Conservation (phyloP, 1,140 invertebrate species). For the Gryon sp. region DNA sequence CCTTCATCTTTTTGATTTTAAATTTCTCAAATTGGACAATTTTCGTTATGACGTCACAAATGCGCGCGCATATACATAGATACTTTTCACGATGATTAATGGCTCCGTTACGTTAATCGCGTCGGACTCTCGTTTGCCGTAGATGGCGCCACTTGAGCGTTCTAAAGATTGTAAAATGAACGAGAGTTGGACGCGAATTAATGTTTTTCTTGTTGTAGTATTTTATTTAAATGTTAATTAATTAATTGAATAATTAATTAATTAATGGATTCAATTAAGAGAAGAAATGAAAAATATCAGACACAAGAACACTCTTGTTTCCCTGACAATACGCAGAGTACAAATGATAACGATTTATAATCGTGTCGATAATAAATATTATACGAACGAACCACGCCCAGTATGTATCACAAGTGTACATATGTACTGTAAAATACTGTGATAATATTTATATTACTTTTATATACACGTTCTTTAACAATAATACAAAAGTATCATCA, state of each 20-base stretch:
- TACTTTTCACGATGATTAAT: too few relatives aligned
- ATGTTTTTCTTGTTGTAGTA: too few relatives aligned
- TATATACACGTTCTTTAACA: slow-evolving; percentile 69
- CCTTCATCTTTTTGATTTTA: background rate
- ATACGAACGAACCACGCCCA: slow-evolving; percentile 62
- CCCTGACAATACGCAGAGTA: slow-evolving; percentile 68
- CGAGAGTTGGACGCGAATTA: background rate
- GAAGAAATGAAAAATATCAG: slow-evolving; percentile 7
- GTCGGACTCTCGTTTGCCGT: background rate
- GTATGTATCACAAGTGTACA: slow-evolving; percentile 76
- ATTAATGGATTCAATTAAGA: slow-evolving; percentile 1
- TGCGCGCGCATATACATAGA: background rate
- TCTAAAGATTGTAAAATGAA: background rate
- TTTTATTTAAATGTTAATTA: slow-evolving; percentile 28
- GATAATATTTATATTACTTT: slow-evolving; percentile 78
- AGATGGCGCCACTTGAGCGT: slow-evolving; percentile 11
- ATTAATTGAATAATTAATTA: background rate
- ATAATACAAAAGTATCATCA: slow-evolving; percentile 69
- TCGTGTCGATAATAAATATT: slow-evolving; percentile 62
- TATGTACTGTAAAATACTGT: slow-evolving; percentile 79
- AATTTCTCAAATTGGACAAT: background rate
- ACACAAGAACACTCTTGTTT: slow-evolving; percentile 49
- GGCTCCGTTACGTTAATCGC: slow-evolving; percentile 16
- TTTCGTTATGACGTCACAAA: slow-evolving; percentile 35
- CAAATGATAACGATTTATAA: slow-evolving; percentile 66